phyloP scores from a whole-genome alignment of 2,113 vertebrate species.

The Gymnorhina tibicen region DNA sequence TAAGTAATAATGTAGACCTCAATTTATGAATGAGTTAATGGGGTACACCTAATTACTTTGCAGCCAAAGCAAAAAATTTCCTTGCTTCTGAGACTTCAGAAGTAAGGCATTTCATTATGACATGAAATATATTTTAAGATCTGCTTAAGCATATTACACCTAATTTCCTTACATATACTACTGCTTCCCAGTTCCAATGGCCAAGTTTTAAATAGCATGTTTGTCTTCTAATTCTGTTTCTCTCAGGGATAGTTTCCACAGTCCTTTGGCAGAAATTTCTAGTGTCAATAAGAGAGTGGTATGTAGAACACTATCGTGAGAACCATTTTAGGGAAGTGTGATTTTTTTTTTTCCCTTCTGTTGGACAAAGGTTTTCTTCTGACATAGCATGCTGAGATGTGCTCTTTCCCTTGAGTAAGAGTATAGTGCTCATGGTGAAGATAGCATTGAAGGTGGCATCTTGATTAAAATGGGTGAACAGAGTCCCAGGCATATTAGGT shows the following conservation, averaged over 20 bases:
- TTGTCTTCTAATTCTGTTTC: not conserved
- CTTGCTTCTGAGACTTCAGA: not conserved
- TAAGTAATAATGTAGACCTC: not conserved
- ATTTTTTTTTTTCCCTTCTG: not conserved
- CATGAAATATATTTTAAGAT: not conserved
- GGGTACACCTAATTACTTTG: not conserved
- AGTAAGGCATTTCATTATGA: not conserved
- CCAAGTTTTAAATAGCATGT: not conserved
- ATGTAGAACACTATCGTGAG: accelerated
- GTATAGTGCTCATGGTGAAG: not conserved
- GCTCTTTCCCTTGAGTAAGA: not conserved
- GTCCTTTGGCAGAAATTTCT: not conserved
- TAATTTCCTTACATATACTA: not conserved
- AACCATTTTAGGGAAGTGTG: not conserved
- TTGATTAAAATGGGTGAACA: not conserved
- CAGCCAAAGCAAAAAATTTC: not conserved
- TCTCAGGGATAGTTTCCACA: not conserved
- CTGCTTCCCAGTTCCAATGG: not conserved
- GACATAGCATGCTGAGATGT: not conserved
- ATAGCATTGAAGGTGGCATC: not conserved
- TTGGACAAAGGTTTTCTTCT: not conserved
- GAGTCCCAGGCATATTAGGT: not conserved
- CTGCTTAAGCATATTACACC: not conserved
- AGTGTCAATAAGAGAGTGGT: not conserved
- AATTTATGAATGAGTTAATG: not conserved